Evolutionary conservation across 2,888 invertebrate species (phyloP).

Genomic region (Sinelater perroti): DNA sequence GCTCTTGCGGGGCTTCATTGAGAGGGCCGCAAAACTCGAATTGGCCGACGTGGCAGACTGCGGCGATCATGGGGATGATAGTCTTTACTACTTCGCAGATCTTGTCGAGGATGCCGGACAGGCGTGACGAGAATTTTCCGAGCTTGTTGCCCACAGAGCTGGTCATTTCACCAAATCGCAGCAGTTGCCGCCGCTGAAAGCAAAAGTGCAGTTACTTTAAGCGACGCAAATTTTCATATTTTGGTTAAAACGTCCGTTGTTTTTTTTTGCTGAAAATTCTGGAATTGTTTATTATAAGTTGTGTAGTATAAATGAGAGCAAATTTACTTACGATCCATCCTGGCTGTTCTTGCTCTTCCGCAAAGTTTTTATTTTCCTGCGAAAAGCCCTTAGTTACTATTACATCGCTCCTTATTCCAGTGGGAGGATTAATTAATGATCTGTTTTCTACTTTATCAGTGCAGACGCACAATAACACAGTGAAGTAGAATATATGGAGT

Average conservation of each 20-base stretch:
- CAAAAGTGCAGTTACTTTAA: slow-evolving; percentile 18
- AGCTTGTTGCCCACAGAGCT: slow-evolving; percentile 54
- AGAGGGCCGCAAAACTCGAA: slow-evolving; percentile 58
- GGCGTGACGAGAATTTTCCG: slow-evolving; percentile 53
- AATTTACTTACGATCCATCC: slow-evolving; percentile 53
- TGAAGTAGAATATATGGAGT: no score
- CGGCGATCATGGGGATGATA: slow-evolving; percentile 56
- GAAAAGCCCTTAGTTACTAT: slow-evolving; percentile 54
- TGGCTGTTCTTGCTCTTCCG: slow-evolving; percentile 49
- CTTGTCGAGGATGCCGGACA: slow-evolving; percentile 55
- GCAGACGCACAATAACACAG: background rate
- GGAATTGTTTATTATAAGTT: no score
- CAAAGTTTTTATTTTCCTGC: slow-evolving; percentile 25
- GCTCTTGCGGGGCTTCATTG: slow-evolving; percentile 49
- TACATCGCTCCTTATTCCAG: slow-evolving; percentile 49
- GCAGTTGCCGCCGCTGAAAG: slow-evolving; percentile 53
- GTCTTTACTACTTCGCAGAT: slow-evolving; percentile 58
- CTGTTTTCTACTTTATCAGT: slow-evolving; percentile 10
- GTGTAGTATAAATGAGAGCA: no score
- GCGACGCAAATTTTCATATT: no score
- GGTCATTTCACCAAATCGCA: slow-evolving; percentile 54
- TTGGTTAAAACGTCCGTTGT: background rate
- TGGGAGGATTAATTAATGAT: slow-evolving; percentile 15
- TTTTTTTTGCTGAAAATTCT: no score
- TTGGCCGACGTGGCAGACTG: slow-evolving; percentile 58